A percentile compares a stretch with the other conserved stretches of the same genome.
These are phyloP conservation scores for Drosophila tani DNA, from an alignment of 1,140 invertebrate species.

Conservation along the genomic window DNA sequence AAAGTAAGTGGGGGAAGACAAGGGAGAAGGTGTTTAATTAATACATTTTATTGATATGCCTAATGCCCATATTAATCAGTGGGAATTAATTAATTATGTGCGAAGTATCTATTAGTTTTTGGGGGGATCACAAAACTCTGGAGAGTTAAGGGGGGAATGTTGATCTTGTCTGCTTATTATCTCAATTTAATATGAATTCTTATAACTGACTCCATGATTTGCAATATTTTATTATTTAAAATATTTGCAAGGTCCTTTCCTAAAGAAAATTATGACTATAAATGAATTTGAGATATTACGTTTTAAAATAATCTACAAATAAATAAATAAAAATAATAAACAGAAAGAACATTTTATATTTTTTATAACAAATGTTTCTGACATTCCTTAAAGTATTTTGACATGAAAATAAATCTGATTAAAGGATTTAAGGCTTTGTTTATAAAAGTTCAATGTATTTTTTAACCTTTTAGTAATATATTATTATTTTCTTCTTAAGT, in stretches of 20 bases:
- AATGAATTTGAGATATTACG: too few species aligned
- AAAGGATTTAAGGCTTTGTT: neutral
- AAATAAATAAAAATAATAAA: neutral
- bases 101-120: neutral
- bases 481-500: too few species aligned
- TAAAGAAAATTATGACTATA: too few species aligned
- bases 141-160: neutral
- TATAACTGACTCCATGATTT: too few species aligned
- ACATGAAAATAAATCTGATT: neutral
- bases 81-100: neutral
- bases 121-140: neutral
- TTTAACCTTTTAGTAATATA: too few species aligned
- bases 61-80: constrained; percentile 3
- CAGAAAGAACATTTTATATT: too few species aligned
- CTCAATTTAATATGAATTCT: too few species aligned
- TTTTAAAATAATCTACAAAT: neutral
- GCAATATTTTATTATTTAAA: too few species aligned
- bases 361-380: neutral
- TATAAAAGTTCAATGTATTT: too few species aligned
- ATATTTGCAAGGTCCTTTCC: too few species aligned
- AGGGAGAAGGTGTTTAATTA: neutral
- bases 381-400: neutral
- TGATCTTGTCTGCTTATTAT: too few species aligned
- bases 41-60: neutral
- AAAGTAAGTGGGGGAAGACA: neutral